Evolutionary conservation across 2,888 invertebrate genomes (phyloP), one percentile per base, ranked within the genome.

Genomic region (Cetonia aurata): DNA sequence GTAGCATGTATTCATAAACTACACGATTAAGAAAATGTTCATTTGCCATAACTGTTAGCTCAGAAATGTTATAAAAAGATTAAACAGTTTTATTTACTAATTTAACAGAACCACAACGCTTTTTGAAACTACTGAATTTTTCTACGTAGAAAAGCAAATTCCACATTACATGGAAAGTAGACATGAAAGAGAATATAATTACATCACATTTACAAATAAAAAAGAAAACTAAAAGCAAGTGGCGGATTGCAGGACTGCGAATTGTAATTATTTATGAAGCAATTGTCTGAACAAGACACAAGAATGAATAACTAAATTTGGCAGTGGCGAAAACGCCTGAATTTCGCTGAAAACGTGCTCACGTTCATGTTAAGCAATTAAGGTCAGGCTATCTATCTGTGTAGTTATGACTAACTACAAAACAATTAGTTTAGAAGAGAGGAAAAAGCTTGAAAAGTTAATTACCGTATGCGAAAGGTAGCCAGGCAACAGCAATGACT

Each of bases 221-320:
- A 19, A 10, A 41, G 12, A 41, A 25, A 25, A 25, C 25, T 25
- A 25, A 25, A 25, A 3, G 4, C 25, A 25, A 25, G 25, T 13
- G 37, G 41, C 17, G 17, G 15, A 1, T 15, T 13, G 17, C 15
- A 31, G 41, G 15, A 17, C 12, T 15, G 17, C 15, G 17, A 57
- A 12, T 41, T 31, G 57, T 41, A 15, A 57, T 57, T 57, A 57
- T 41, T 57, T 57, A 13, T 57, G 41, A 42, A 33, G 55, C 31
- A 55, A 55, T 55, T 57, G 42, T 41, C 17, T 41, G 13, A n/a
- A 4, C 41, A 15, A 41, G 10, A 17, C 17, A 42, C 15, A 57
- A 57, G 13, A 57, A 31, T n/a, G 57, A 57, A 57, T 42, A 57
- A 57, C 37, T 41, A 42, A 15, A 17, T 41, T 42, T 57, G 41